Base-by-base conservation (phyloP, 1,140 invertebrate species). In the Brachionus rubens region DNA sequence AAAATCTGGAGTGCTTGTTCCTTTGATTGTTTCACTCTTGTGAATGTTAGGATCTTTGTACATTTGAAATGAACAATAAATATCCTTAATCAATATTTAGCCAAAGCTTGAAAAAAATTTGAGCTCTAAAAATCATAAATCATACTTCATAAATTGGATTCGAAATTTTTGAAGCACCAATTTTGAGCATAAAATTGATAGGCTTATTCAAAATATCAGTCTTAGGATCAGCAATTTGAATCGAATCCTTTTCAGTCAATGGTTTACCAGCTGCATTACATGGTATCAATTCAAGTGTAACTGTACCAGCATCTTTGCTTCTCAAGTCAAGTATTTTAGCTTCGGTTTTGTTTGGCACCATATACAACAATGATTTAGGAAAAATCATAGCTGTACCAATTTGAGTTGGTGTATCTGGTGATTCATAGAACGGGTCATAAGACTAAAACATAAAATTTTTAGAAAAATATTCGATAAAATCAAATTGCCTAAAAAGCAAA, bases 401-500 rank as follows among this genome's bases (percentile, higher is more conserved):
- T 62, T 86, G 83, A 19, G 87, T 84, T 54, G 88, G 87, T 9
- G 83, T 83, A 75, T 88, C 84, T 6, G 84, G 80, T 77, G 88
- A 85, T 79, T 89, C 88, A 59, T 84, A 80, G 81, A 90, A 90
- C 33, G 89, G 89, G 82, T 90, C 88, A 72, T 72, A 72, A 10
- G 30, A 21, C 68, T 72, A 14, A 3, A 41, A 70, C 3, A 70
- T 26, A 33, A 14, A 46, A 50, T 24, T 43, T 65, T 21, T 43
- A 59, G 33, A 36, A 1, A 16, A 59, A 33, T 16, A 33, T 33
- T 36, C 0, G 5, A 6, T 16, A 21, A 36, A 16, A 12, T 28
- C 10, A 26, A 56, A 5, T 36, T 36, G 9, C 33, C 3, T 5
- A 36, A 9, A 3, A 36, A 36, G 33, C 33, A 5, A 5, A n/a